Base-by-base conservation (phyloP, 2,888 invertebrate species). In the Pseudanteris insignis region DNA sequence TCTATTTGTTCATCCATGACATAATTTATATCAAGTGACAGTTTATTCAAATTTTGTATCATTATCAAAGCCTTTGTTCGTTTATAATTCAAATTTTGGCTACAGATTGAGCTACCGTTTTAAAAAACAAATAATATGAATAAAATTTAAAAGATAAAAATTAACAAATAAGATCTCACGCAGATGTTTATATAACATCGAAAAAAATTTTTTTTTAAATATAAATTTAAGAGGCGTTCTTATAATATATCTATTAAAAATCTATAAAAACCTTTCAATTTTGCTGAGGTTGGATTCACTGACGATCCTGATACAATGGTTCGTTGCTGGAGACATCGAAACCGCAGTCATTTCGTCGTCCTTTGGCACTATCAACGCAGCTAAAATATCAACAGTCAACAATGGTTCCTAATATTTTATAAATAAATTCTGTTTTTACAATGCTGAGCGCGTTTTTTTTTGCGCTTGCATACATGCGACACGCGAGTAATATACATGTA, bases 241-340 rank as follows among this genome's bases (percentile, higher is more conserved):
- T n/a, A n/a, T n/a, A n/a, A n/a, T n/a, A n/a, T n/a, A n/a, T n/a
- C n/a, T 2, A 21, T 10, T 34, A 34, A 40, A 12, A 10, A n/a
- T n/a, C n/a, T n/a, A n/a, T n/a, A 30, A 13, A 24, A 34, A 63
- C 63, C 63, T 63, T 53, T 63, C 63, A 48, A 63, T 63, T 44
- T 63, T 63, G 29, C 24, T 48, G 10, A 63, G 53, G 9, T 62
- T 63, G 28, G 63, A 63, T 34, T 63, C 63, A 14, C 53, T 58
- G 28, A 58, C 53, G 11, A 63, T 58, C 3, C 48, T 46, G 32
- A 63, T 57, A 12, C 53, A 53, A 13, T 53, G 51, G 10, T 53
- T 53, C n/a, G 58, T 11, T 11, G 63, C 33, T 21, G 63, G 48
- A 6, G 63, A 58, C 14, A 63, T 63, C 34, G 63, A 50, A 29